phyloP scores from a whole-genome alignment of 2,888 invertebrate genomes.

The Linnaemya tessellans region DNA sequence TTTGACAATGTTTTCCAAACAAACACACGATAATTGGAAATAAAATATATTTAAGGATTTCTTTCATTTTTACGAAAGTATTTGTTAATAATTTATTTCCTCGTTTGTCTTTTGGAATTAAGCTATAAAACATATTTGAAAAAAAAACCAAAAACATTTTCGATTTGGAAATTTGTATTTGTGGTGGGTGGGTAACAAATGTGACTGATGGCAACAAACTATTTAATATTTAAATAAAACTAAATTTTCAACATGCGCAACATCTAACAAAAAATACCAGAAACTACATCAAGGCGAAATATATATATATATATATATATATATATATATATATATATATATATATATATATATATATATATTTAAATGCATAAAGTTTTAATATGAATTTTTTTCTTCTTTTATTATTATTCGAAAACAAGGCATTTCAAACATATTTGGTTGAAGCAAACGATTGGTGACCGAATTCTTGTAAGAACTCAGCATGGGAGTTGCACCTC shows the following conservation, averaged over 20 bases:
- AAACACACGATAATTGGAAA: constrained; percentile 22
- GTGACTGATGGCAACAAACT: constrained; percentile 54
- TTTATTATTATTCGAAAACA: too few relatives aligned
- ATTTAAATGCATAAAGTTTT: neutral
- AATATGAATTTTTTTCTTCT: too few relatives aligned
- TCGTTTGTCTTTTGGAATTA: neutral
- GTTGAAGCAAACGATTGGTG: too few relatives aligned
- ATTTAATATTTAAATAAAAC: constrained; percentile 18
- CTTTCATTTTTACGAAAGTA: constrained; percentile 35
- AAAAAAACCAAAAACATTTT: neutral
- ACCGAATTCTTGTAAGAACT: too few relatives aligned
- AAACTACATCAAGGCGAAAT: neutral
- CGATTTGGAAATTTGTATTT: neutral
- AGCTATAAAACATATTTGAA: neutral
- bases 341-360: too few relatives aligned
- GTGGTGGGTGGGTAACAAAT: constrained; percentile 5
- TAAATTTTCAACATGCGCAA: constrained; percentile 13
- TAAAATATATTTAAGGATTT: constrained; percentile 4
- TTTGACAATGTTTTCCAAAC: constrained; percentile 33
- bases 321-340: too few relatives aligned
- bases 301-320: neutral
- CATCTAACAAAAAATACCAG: neutral
- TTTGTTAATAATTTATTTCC: constrained; percentile 14
- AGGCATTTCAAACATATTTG: too few relatives aligned
- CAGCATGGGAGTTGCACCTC: too few relatives aligned